Evolutionary conservation across 2,797 vertebrate species (phyloP), one percentile per base, ranked within the genome.

Genomic region (Anguilla anguilla): DNA sequence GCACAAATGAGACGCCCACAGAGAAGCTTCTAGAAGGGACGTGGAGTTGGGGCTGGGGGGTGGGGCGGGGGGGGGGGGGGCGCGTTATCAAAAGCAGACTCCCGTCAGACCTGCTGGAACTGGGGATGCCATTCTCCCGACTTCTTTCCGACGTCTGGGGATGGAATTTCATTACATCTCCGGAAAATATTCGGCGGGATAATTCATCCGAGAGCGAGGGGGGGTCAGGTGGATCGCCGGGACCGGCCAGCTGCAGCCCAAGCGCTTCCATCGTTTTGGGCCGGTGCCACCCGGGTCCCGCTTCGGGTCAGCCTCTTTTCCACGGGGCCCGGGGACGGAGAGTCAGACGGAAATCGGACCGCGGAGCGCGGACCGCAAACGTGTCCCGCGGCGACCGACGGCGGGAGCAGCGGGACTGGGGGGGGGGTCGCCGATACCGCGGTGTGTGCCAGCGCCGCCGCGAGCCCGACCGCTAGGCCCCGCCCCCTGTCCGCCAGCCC

Each of bases 81-180:
- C 13, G 67, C n/a, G 55, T 84, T 84, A 59, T 84, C n/a, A 31
- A 28, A 2, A 17, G 55, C 9, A 61, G 7, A 59, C 11, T 7
- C 3, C 31, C 17, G 51, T 51, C 53, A 25, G 49, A 15, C 61
- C 35, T 49, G 49, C 35, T 28, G 59, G 64, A 86, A 46, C 43
- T 87, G 84, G 87, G 91, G 89, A 89, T 90, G 89, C 90, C n/a
- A 0, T 74, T 49, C 5, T 35, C n/a, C n/a, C 6, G 13, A 6
- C 69, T 96, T 92, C 95, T 64, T n/a, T 25, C 25, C 22, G 61
- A n/a, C 6, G 25, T 25, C 61, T n/a, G 61, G 61, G 61, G 61
- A 25, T 67, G 94, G 95, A 96, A 97, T 96, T 95, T 96, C 91
- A 95, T 96, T 95, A 94, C 95, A 95, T 96, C 94, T 94, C 94